phyloP scores from a whole-genome alignment of 35 echinoderm and acorn worm species.

The Holothuria glaberrima region DNA sequence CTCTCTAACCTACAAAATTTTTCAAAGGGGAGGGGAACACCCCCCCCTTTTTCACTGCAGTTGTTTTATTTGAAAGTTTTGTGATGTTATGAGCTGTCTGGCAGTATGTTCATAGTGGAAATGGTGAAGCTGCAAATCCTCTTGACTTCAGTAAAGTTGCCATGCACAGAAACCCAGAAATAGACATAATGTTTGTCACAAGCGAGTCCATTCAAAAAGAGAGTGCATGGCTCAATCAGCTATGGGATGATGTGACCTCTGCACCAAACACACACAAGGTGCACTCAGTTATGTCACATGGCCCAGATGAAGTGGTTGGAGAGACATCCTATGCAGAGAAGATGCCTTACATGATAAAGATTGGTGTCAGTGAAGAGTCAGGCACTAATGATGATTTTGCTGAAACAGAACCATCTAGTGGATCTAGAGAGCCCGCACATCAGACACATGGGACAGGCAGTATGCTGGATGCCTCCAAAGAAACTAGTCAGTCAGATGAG shows the following conservation, averaged over 20 bases:
- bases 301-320: slow-evolving; percentile 13
- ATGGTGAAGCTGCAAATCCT: slow-evolving; percentile 24
- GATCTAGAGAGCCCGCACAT: too few relatives aligned
- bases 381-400: too few relatives aligned
- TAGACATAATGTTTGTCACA: not conserved
- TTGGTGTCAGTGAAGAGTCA: too few relatives aligned
- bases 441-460: too few relatives aligned
- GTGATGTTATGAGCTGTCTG: slow-evolving; percentile 3
- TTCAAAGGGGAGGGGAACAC: too few relatives aligned
- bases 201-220: not conserved
- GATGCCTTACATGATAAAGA: too few relatives aligned
- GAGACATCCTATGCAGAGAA: not conserved
- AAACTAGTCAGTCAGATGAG: too few relatives aligned
- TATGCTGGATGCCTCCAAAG: too few relatives aligned
- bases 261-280: slow-evolving; percentile 20
- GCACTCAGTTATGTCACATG: slow-evolving; percentile 7
- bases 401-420: too few relatives aligned
- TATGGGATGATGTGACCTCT: not conserved
- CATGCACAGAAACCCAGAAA: slow-evolving; percentile 1
- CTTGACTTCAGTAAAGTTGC: not conserved
- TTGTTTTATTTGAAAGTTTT: slow-evolving; percentile 18
- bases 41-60: too few relatives aligned
- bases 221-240: not conserved
- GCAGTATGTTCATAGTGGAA: slow-evolving; percentile 19
- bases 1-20: too few relatives aligned